Evolutionary conservation across 1,140 invertebrate genomes (phyloP).

Genomic region (Megalonaias nervosa): DNA sequence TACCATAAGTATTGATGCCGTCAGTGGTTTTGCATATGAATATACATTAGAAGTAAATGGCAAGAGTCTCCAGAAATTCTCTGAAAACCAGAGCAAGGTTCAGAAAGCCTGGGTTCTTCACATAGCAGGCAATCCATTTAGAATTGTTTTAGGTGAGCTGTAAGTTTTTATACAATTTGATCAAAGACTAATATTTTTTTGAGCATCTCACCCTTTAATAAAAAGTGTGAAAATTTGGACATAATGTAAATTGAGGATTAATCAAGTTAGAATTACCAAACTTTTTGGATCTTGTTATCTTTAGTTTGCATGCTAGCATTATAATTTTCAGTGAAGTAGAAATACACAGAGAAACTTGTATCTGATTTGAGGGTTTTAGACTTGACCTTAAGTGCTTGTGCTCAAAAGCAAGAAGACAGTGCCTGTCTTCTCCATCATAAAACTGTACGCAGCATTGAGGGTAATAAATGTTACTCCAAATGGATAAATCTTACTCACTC

Average conservation of each 20-base stretch:
- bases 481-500: too few species aligned
- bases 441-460: too few species aligned
- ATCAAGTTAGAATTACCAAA: not conserved
- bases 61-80: conserved; percentile 83
- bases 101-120: conserved; percentile 76
- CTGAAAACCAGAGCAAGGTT: conserved; percentile 82
- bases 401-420: too few species aligned
- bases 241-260: not conserved
- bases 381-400: too few species aligned
- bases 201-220: not conserved
- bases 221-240: not conserved
- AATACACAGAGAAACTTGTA: too few species aligned
- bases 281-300: too few species aligned
- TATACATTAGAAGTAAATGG: conserved; percentile 80
- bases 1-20: conserved; percentile 81
- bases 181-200: not conserved
- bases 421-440: too few species aligned
- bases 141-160: conserved; percentile 81
- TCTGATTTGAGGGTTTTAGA: too few species aligned
- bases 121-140: conserved; percentile 66
- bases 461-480: too few species aligned
- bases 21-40: conserved; percentile 84
- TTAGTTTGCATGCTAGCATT: too few species aligned
- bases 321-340: too few species aligned
- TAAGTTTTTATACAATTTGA: not conserved